Percentiles rank a stretch among this genome's conserved stretches.
phyloP scores from a whole-genome alignment of 2,888 invertebrate genomes.

The Napeogenes sylphis region DNA sequence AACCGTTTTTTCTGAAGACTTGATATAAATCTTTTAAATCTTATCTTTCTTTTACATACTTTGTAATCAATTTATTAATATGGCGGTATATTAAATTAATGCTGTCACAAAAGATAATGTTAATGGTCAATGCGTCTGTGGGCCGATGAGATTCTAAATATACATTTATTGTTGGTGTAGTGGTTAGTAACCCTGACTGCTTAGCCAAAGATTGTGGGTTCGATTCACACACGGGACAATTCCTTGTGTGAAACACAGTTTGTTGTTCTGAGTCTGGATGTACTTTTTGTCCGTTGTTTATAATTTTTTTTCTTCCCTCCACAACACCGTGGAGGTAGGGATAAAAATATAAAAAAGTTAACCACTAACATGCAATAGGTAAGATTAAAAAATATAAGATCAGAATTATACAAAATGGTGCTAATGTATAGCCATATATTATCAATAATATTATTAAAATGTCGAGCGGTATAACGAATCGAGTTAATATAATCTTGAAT shows the following conservation, averaged over 20 bases:
- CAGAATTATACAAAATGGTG: slow-evolving; percentile 17
- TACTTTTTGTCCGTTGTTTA: too few relatives aligned
- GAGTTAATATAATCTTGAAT: slow-evolving; percentile 69
- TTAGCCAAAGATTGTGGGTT: too few relatives aligned
- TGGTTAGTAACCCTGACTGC: too few relatives aligned
- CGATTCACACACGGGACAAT: too few relatives aligned
- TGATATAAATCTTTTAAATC: slow-evolving; percentile 28
- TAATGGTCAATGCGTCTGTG: slow-evolving; percentile 3
- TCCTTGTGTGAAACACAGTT: too few relatives aligned
- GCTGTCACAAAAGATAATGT: slow-evolving; percentile 7
- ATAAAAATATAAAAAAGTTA: not conserved
- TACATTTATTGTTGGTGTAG: not conserved
- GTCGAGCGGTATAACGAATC: slow-evolving; percentile 69
- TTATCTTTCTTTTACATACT: slow-evolving; percentile 23
- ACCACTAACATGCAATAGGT: not conserved
- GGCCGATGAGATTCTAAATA: not conserved
- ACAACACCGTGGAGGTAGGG: not conserved
- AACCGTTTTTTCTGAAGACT: slow-evolving; percentile 27
- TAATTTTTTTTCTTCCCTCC: too few relatives aligned
- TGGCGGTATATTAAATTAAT: slow-evolving; percentile 10
- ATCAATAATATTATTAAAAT: slow-evolving; percentile 63
- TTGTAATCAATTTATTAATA: slow-evolving; percentile 22
- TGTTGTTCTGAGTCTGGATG: too few relatives aligned
- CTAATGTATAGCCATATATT: slow-evolving; percentile 11
- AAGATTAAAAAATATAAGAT: slow-evolving; percentile 39